These are phyloP conservation scores for Tetragonisca angustula DNA, from an alignment of 2,888 invertebrate species.

Conservation along the genomic window DNA sequence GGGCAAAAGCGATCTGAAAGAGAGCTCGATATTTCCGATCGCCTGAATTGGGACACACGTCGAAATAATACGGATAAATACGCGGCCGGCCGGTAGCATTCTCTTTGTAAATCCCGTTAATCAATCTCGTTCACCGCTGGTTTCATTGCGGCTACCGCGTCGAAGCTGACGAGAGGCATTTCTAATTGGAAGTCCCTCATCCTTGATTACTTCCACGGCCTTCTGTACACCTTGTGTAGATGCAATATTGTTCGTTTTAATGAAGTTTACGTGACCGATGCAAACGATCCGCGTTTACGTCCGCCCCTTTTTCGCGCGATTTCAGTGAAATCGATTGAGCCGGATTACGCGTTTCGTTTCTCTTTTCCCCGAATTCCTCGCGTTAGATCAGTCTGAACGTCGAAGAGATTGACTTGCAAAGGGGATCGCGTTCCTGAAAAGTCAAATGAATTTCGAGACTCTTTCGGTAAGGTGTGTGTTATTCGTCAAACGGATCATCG, in stretches of 20 bases:
- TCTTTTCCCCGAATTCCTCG: background rate
- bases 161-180: conserved; percentile 59
- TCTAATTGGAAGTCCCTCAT: conserved; percentile 69
- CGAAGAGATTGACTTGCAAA: background rate
- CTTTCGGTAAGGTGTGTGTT: too few relatives aligned
- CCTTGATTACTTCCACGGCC: conserved; percentile 67
- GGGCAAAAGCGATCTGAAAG: conserved; percentile 40
- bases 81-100: conserved; percentile 10
- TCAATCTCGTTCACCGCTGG: conserved; percentile 66
- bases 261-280: conserved; percentile 64
- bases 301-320: background rate
- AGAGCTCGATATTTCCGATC: conserved; percentile 14
- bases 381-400: background rate
- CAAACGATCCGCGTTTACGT: conserved; percentile 28
- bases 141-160: conserved; percentile 50
- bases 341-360: background rate
- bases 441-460: background rate
- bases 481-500: too few relatives aligned
- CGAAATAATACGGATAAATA: conserved; percentile 56
- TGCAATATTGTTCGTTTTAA: conserved; percentile 63
- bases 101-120: conserved; percentile 63
- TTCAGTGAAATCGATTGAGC: conserved; percentile 23
- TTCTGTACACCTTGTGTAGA: conserved; percentile 23
- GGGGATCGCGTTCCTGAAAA: background rate
- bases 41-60: conserved; percentile 22